A percentile compares a stretch with the other conserved stretches of the same genome.
Conservation (phyloP, 2,113 vertebrate species). For the Helogale parvula region DNA sequence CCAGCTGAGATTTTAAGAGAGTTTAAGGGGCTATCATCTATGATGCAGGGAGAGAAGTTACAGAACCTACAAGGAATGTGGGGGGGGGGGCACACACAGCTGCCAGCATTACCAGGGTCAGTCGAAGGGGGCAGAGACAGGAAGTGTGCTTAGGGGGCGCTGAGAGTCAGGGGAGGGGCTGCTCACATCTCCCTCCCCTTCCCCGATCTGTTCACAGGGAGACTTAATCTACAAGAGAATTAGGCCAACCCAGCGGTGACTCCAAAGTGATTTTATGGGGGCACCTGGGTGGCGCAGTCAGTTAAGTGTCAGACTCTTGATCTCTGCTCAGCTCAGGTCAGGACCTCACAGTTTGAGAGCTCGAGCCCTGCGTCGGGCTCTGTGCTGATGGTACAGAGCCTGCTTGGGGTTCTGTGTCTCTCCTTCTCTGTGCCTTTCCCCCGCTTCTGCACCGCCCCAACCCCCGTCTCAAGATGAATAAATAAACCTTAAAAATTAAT, state of each 20-base stretch:
- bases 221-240: background rate
- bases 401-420: too few relatives aligned
- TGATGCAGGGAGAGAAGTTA: background rate
- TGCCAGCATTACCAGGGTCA: fast-evolving
- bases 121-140: background rate
- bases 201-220: fast-evolving
- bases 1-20: background rate
- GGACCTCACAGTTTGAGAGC: too few relatives aligned
- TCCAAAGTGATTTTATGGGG: background rate
- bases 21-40: background rate
- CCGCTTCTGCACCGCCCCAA: too few relatives aligned
- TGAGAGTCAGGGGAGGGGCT: background rate
- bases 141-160: background rate
- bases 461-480: too few relatives aligned
- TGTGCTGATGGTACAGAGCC: too few relatives aligned
- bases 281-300: too few relatives aligned
- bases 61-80: background rate
- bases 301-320: too few relatives aligned
- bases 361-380: too few relatives aligned
- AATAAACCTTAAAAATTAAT: too few relatives aligned
- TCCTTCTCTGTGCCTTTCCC: too few relatives aligned
- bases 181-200: background rate
- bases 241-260: background rate
- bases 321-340: too few relatives aligned
- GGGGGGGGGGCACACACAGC: fast-evolving